These are phyloP conservation scores for Cyaniris semiargus DNA, from an alignment of 2,888 invertebrate genomes.

Conservation along the genomic window DNA sequence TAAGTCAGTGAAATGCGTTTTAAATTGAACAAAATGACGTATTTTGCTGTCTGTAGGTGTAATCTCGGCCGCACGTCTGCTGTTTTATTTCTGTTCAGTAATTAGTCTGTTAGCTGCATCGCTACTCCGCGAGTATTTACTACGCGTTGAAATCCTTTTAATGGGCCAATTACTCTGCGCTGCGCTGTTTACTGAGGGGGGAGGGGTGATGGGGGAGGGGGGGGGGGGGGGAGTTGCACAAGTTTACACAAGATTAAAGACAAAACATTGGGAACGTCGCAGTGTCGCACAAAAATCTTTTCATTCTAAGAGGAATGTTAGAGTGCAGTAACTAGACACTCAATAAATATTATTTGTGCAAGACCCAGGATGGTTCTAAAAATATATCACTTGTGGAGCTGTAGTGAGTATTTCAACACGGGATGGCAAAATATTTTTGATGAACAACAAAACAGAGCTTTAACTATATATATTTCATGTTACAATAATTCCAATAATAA, in stretches of 20 bases:
- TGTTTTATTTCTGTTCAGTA: constrained; percentile 2
- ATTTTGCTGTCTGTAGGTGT: background rate
- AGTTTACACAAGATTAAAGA: background rate
- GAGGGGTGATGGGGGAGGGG: background rate
- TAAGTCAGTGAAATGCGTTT: no score
- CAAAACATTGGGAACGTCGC: background rate
- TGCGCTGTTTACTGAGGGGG: background rate
- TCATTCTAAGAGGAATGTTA: no score
- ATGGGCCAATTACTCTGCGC: background rate
- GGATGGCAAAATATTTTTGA: no score
- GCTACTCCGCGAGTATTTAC: background rate
- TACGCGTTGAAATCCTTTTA: constrained; percentile 10
- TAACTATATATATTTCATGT: no score
- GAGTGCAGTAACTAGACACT: no score
- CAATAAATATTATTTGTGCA: no score
- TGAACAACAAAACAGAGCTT: no score
- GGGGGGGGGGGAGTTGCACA: background rate
- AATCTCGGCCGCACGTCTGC: background rate
- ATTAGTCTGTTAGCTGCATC: constrained; percentile 17
- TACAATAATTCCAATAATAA: no score
- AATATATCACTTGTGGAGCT: no score
- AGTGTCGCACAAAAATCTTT: no score
- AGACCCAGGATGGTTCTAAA: no score
- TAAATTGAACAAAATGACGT: background rate
- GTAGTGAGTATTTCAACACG: no score